phyloP scores from a whole-genome alignment of 2,888 invertebrate species.

The Notocelia uddmanniana region DNA sequence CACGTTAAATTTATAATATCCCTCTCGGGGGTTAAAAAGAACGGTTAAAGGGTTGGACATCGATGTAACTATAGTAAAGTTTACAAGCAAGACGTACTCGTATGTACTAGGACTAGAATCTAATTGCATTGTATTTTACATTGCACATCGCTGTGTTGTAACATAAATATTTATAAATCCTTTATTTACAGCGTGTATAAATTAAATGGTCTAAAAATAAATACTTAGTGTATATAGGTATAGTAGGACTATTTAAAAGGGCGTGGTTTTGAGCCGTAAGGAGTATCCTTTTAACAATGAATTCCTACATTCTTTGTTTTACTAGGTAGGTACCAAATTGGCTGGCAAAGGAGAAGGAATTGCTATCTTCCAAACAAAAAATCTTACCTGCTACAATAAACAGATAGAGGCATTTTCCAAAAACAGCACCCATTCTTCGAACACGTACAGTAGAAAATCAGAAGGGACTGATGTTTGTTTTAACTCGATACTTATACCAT shows the following conservation, averaged over 20 bases:
- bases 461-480: not conserved
- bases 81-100: constrained; percentile 40
- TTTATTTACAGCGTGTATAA: constrained; percentile 40
- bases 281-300: not conserved
- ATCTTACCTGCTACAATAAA: too few species aligned
- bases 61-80: constrained; percentile 19
- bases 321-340: too few species aligned
- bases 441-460: not conserved
- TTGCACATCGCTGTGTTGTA: constrained; percentile 55
- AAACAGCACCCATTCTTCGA: constrained; percentile 9
- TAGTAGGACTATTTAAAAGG: not conserved
- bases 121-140: constrained; percentile 53
- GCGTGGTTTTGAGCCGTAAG: too few species aligned
- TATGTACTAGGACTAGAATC: constrained; percentile 50
- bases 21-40: too few species aligned
- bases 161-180: constrained; percentile 27
- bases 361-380: too few species aligned
- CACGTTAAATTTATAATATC: too few species aligned
- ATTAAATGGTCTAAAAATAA: constrained; percentile 13
- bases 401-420: not conserved
- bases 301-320: too few species aligned
- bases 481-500: not conserved
- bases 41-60: constrained; percentile 20
- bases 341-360: too few species aligned
- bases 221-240: not conserved